These are phyloP conservation scores for Pseudocheirus occidentalis DNA, from an alignment of 2,797 vertebrate species.

Conservation along the genomic window DNA sequence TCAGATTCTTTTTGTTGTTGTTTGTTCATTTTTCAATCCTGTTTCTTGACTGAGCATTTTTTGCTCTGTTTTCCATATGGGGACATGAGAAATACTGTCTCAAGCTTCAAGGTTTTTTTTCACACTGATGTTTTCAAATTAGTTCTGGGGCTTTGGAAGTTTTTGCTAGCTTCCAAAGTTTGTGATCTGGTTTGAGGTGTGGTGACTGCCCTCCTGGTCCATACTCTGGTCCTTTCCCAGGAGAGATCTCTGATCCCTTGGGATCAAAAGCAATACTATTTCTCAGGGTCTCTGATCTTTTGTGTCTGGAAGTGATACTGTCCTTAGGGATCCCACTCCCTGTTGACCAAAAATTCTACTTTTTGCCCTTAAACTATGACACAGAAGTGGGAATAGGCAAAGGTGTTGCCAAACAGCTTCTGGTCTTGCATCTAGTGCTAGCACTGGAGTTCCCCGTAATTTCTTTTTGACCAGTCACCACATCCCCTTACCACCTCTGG, in stretches of 20 bases:
- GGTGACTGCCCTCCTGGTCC: not conserved
- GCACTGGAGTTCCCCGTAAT: not conserved
- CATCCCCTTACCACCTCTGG: not conserved
- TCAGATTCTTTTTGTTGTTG: not conserved
- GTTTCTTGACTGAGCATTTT: not conserved
- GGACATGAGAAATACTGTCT: rapidly evolving
- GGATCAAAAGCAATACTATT: not conserved
- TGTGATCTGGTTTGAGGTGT: not conserved
- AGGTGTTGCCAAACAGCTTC: not conserved
- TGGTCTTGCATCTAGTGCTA: not conserved
- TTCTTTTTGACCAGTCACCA: not conserved
- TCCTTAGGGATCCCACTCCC: not conserved
- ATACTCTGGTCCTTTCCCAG: not conserved
- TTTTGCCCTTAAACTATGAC: not conserved
- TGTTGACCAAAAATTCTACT: not conserved
- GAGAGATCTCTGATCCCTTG: not conserved
- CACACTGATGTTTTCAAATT: not conserved
- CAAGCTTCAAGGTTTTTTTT: not conserved
- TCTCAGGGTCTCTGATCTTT: not conserved
- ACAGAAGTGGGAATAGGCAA: not conserved
- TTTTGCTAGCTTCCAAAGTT: not conserved
- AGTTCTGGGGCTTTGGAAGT: not conserved
- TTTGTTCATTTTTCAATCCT: not conserved
- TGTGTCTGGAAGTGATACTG: not conserved
- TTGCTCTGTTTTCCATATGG: not conserved